Conservation (phyloP, 1,140 invertebrate genomes). For the Drosophila rhopaloa region DNA sequence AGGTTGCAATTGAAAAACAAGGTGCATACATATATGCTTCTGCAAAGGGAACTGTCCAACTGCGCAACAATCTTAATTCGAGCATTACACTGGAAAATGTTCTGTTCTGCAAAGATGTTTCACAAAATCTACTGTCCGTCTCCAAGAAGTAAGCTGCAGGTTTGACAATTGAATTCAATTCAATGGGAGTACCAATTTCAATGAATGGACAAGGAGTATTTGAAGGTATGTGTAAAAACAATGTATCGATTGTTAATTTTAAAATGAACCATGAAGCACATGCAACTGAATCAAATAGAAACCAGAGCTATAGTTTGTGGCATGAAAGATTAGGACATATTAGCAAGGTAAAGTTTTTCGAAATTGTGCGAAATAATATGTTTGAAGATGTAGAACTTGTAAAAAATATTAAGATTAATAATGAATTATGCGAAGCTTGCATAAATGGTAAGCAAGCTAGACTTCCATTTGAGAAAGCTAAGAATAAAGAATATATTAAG, state of each 20-base stretch:
- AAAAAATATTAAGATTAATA: background rate
- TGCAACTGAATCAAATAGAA: constrained; percentile 1
- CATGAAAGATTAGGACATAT: constrained; percentile 10
- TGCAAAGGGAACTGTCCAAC: background rate
- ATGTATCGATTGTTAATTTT: constrained; percentile 3
- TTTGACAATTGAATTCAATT: constrained; percentile 6
- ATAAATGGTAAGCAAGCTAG: too few relatives aligned
- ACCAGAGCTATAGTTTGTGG: constrained; percentile 15
- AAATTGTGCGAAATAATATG: too few relatives aligned
- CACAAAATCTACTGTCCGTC: constrained; percentile 8
- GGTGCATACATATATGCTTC: constrained; percentile 9
- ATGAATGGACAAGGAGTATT: constrained; percentile 20
- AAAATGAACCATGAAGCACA: constrained; percentile 10
- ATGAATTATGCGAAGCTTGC: background rate
- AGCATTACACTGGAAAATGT: constrained; percentile 8
- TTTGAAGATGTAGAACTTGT: too few relatives aligned
- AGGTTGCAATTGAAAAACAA: constrained; percentile 3
- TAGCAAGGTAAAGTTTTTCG: background rate
- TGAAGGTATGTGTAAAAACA: too few relatives aligned
- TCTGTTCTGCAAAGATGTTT: constrained; percentile 5
- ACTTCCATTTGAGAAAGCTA: too few relatives aligned
- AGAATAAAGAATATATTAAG: too few relatives aligned
- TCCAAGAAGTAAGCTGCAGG: constrained; percentile 4
- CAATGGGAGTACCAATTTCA: background rate
- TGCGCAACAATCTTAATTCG: background rate